phyloP scores from a whole-genome alignment of 1,140 invertebrate genomes.

The Spodoptera litura region DNA sequence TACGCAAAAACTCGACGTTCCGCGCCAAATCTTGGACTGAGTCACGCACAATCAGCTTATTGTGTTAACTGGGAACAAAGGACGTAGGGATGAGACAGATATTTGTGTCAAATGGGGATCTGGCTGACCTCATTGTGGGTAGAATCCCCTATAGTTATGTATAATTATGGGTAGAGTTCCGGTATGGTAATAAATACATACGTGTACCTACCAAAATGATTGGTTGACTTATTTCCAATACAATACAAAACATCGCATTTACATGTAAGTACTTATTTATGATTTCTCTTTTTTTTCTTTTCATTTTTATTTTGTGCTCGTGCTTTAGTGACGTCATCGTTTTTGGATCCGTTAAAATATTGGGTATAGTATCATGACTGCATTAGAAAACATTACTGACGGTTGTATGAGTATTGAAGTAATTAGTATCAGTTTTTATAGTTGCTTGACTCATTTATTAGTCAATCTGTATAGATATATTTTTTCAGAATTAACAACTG shows the following conservation, averaged over 20 bases:
- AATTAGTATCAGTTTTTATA: no score
- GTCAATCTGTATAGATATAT: no score
- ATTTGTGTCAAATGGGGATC: background rate
- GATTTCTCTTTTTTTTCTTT: slow-evolving; percentile 4
- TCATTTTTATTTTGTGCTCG: slow-evolving; percentile 22
- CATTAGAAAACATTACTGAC: no score
- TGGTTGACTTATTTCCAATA: slow-evolving; percentile 27
- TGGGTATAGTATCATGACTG: no score
- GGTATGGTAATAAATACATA: slow-evolving; percentile 19
- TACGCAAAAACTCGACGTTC: slow-evolving; percentile 3
- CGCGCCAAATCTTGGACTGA: slow-evolving; percentile 20
- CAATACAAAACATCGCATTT: slow-evolving; percentile 5
- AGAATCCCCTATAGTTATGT: slow-evolving; percentile 19
- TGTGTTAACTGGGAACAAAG: slow-evolving; percentile 8
- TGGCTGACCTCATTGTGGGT: slow-evolving; percentile 11
- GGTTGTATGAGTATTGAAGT: no score
- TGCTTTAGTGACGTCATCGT: slow-evolving; percentile 3
- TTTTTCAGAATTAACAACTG: no score
- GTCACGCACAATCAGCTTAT: slow-evolving; percentile 17
- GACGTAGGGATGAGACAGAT: background rate
- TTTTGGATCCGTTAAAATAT: no score
- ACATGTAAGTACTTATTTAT: slow-evolving; percentile 23
- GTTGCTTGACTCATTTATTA: no score
- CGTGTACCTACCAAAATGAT: slow-evolving; percentile 27
- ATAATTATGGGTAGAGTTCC: background rate